phyloP scores from a whole-genome alignment of 2,797 vertebrate species.

The Enteromius mattozi region DNA sequence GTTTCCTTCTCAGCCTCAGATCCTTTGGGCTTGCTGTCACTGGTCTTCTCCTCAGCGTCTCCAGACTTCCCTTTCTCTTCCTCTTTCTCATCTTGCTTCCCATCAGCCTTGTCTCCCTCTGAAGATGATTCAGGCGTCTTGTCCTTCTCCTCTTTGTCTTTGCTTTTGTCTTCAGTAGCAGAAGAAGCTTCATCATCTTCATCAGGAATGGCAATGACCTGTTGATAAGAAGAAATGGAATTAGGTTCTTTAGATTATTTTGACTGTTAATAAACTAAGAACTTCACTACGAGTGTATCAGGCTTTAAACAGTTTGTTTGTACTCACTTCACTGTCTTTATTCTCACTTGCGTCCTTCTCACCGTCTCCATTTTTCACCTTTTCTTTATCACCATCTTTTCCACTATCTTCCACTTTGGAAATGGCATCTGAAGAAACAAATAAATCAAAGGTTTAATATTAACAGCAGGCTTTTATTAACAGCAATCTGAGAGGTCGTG shows the following conservation, averaged over 20 bases:
- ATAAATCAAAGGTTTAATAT: not conserved
- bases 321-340: conserved; percentile 68
- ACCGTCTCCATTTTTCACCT: conserved; percentile 68
- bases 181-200: conserved; percentile 72
- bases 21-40: conserved; percentile 67
- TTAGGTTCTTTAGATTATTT: too few species aligned
- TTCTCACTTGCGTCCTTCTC: conserved; percentile 69
- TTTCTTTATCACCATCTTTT: conserved; percentile 72
- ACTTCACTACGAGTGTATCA: not conserved
- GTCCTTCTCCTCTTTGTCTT: conserved; percentile 64
- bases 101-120: conserved; percentile 70
- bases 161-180: conserved; percentile 54
- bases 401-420: conserved; percentile 70
- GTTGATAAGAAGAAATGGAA: conserved; percentile 3
- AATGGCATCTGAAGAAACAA: conserved; percentile 66
- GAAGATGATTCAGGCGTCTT: conserved; percentile 69
- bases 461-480: not conserved
- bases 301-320: not conserved
- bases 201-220: conserved; percentile 80
- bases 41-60: conserved; percentile 66
- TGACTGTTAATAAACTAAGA: not conserved
- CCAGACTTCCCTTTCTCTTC: conserved; percentile 57
- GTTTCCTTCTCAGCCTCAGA: conserved; percentile 74
- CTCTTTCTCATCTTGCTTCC: conserved; percentile 23
- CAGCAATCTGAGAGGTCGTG: not conserved